Evolutionary conservation across 1,140 invertebrate species (phyloP).

Genomic region (Procambarus virginalis): DNA sequence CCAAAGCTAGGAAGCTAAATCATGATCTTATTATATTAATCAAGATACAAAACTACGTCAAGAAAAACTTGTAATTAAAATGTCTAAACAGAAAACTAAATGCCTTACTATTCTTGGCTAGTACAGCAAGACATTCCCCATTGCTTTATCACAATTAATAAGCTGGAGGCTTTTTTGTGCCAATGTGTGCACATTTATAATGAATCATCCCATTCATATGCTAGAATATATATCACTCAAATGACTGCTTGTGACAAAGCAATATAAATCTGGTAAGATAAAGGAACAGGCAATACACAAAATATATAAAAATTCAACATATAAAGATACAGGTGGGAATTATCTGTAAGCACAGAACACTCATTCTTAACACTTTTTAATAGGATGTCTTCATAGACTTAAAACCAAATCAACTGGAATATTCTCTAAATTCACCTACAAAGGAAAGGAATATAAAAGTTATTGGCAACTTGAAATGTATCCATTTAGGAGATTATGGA

Average conservation of each 20-base stretch:
- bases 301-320: conserved; percentile 1
- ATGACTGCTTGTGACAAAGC: background rate
- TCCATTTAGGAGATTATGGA: background rate
- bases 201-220: too few relatives aligned
- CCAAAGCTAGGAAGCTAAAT: too few relatives aligned
- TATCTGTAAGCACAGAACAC: background rate
- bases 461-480: conserved; percentile 28
- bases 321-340: too few relatives aligned
- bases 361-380: too few relatives aligned
- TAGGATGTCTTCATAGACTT: background rate
- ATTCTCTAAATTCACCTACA: background rate
- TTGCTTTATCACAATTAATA: too few relatives aligned
- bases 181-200: too few relatives aligned
- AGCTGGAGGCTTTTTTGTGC: too few relatives aligned
- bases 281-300: background rate
- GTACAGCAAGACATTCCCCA: too few relatives aligned
- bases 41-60: background rate
- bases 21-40: background rate
- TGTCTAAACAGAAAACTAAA: too few relatives aligned
- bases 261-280: conserved; percentile 11
- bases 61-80: too few relatives aligned
- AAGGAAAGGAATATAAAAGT: background rate
- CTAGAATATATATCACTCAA: background rate
- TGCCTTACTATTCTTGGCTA: too few relatives aligned
- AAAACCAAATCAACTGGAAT: conserved; percentile 12